Evolutionary conservation across 1,140 invertebrate species (phyloP).

Genomic region (Drosophila arawakana): DNA sequence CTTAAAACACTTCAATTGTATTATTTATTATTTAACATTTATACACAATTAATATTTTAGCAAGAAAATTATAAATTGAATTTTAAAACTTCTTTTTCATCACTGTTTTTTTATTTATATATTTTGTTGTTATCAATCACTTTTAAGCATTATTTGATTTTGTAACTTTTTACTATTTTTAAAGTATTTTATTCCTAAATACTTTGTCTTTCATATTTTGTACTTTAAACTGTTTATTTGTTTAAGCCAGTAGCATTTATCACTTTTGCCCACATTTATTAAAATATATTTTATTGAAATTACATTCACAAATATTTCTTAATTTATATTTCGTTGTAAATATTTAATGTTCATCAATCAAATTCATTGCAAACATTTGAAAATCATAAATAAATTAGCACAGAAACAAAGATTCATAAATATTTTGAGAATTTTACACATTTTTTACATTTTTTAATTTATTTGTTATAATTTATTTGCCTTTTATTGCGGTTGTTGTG

Average conservation of each 20-base stretch:
- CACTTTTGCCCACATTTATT: too few species aligned
- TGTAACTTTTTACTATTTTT: background rate
- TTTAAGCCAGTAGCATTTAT: too few species aligned
- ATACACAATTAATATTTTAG: background rate
- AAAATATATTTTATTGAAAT: too few species aligned
- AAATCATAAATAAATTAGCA: slow-evolving; percentile 7
- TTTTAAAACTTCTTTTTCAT: background rate
- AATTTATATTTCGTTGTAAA: background rate
- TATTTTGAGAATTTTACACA: slow-evolving; percentile 2
- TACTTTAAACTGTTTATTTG: too few species aligned
- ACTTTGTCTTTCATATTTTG: too few species aligned
- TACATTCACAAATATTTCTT: too few species aligned
- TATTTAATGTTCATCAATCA: background rate
- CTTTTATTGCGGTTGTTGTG: slow-evolving; percentile 31
- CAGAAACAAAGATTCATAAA: background rate
- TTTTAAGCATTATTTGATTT: background rate
- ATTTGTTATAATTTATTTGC: slow-evolving; percentile 22
- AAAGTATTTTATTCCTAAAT: too few species aligned
- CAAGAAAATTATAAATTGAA: background rate
- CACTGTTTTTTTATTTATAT: background rate
- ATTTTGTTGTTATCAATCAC: background rate
- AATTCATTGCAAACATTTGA: slow-evolving; percentile 4
- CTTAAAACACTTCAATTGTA: background rate
- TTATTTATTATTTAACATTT: background rate
- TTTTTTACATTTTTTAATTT: slow-evolving; percentile 7